Evolutionary conservation across 2,888 invertebrate genomes (phyloP), one percentile per base, ranked within the genome.

Genomic region (Blera fallax): DNA sequence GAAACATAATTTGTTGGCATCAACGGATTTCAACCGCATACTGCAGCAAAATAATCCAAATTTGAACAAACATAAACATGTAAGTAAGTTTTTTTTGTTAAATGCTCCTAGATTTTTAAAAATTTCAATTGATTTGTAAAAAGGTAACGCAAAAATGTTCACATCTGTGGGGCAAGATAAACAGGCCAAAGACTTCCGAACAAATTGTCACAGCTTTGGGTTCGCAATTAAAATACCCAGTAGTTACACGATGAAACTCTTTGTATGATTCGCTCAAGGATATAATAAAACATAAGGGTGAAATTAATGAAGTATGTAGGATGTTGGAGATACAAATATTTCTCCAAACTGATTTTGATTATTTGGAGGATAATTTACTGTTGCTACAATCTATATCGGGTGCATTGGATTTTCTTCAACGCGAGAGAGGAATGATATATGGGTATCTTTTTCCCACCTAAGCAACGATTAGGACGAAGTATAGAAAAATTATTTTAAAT

Each of bases 381-480:
- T 32, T 32, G 8, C 32, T 32, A 32, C 37, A 32, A 8, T 8
- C 34, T 24, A 65, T 32, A 32, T 32, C 6, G 1, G 32, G 8
- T 8, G 6, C 32, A 32, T 32, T 32, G 32, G 8, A 32, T 32
- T 32, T 32, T 1, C 32, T 32, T 32, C 6, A 40, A 37, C 43
- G 80, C 34, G 77, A 73, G 21, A 62, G 58, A 48, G 50, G 50
- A 29, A 76, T 76, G 74, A 24, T 78, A 56, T 81, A 80, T 48
- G 87, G 84, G 10, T 84, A 77, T 74, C 48, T 87, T 37, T 37
- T 87, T 37, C 78, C 87, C 11, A 72, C 77, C 16, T 64, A 84
- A 54, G 80, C 64, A 54, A 77, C 84, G 43, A 48, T 81, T 45
- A 67, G 62, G 50, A 54, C 43, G 21, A 77, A 70, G 52, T 64